Base-by-base conservation (phyloP, 2,888 invertebrate species). In the Monopis laevigella region DNA sequence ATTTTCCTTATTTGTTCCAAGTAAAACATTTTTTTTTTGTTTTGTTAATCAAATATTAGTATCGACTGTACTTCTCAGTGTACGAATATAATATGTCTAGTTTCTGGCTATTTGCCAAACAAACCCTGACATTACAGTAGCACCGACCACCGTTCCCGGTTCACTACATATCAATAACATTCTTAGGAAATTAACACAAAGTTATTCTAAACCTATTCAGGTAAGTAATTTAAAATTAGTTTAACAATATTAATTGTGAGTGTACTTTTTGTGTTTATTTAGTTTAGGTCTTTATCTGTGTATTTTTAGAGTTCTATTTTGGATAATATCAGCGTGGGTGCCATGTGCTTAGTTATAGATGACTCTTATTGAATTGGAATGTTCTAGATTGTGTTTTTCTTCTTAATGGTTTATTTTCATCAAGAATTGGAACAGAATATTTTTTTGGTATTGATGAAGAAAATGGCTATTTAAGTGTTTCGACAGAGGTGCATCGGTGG, bases 101-200 rank as follows among this genome's bases (percentile, higher is more conserved):
- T 32, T 32, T 17, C 32, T 36, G 36, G 36, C 36, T 8, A 21
- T 11, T 36, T 21, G 36, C 36, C 36, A 36, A 36, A 19, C 36
- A 17, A 18, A 4, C 36, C 8, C 36, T 36, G 36, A 36, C 36
- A 21, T 21, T 21, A 36, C 16, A 36, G 36, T 36, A 11, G 13
- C 21, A 21, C 3, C 36, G 16, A 12, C 21, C 36, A 19, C 36
- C 16, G 21, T 16, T 32, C 32, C 32, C 32, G 32, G 32, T 32
- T 32, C 32, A 32, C 32, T 32, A 17, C 2, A 2, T 17, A 6
- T 10, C 17, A n/a, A n/a, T n/a, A n/a, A n/a, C n/a, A n/a, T n/a
- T n/a, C n/a, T n/a, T n/a, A n/a, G n/a, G n/a, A n/a, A n/a, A n/a
- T n/a, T n/a, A n/a, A n/a, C n/a, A n/a, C n/a, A n/a, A n/a, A n/a